Percentiles rank a stretch among this genome's conserved stretches.
Conservation (phyloP, 2,113 vertebrate species). For the Psilopogon haemacephalus region DNA sequence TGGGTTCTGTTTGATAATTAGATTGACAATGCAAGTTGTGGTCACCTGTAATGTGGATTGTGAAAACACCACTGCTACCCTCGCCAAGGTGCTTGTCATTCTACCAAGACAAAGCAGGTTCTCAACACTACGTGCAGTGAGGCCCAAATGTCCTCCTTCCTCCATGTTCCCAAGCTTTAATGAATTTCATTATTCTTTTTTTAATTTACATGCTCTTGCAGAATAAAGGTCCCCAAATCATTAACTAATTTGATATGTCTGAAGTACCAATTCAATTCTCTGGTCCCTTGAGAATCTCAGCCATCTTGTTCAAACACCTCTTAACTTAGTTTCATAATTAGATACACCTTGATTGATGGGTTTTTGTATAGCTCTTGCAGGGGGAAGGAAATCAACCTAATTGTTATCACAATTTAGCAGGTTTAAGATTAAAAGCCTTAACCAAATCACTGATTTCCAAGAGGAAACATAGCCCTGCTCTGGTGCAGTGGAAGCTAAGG, state of each 20-base stretch:
- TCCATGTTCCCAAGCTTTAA: constrained; percentile 59
- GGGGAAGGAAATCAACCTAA: constrained; percentile 60
- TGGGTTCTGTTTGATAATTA: neutral
- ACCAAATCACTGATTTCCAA: constrained; percentile 47
- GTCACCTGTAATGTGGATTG: constrained; percentile 1
- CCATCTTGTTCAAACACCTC: constrained; percentile 79
- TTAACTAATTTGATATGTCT: constrained; percentile 83
- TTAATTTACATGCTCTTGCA: constrained; percentile 77
- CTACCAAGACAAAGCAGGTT: constrained; percentile 43
- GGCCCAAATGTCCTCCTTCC: constrained; percentile 49
- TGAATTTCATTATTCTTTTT: constrained; percentile 80
- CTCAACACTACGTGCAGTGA: constrained; percentile 32
- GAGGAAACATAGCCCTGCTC: constrained; percentile 25
- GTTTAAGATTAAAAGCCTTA: constrained; percentile 58
- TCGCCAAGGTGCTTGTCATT: neutral
- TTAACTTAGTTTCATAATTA: constrained; percentile 83
- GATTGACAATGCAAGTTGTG: neutral
- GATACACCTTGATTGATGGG: constrained; percentile 76
- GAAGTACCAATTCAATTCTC: constrained; percentile 76
- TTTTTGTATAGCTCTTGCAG: constrained; percentile 53
- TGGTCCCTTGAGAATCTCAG: constrained; percentile 63
- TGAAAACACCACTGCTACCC: neutral
- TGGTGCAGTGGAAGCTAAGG: neutral
- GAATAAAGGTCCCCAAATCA: constrained; percentile 79
- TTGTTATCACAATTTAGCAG: constrained; percentile 70